These are phyloP conservation scores for Galago senegalensis DNA, from an alignment of 2,797 vertebrate species.

Conservation along the genomic window DNA sequence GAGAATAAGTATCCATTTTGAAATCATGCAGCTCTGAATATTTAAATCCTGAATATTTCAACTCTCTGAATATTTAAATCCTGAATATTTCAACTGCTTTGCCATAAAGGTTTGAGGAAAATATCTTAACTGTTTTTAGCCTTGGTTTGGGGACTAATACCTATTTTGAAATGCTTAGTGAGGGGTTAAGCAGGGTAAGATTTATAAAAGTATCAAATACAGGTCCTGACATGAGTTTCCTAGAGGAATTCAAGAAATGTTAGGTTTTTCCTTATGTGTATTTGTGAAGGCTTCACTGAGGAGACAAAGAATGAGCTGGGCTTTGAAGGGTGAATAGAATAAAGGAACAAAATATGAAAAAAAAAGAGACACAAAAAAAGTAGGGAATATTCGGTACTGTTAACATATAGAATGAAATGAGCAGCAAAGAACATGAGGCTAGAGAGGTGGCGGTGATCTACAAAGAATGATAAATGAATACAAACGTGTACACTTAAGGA, in stretches of 20 bases:
- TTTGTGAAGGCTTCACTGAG: neutral
- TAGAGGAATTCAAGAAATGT: neutral
- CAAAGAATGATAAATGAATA: slow-evolving; percentile 34
- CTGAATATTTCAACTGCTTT: slow-evolving; percentile 31
- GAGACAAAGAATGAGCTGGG: slow-evolving; percentile 26
- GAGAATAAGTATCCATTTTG: neutral
- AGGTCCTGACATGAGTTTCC: neutral
- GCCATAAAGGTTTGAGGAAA: slow-evolving; percentile 29
- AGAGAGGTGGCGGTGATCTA: neutral
- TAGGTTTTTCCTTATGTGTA: neutral
- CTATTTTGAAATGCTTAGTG: neutral
- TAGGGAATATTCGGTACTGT: neutral
- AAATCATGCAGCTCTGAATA: neutral
- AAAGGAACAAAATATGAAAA: neutral
- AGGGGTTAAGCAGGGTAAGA: neutral
- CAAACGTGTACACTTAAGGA: neutral
- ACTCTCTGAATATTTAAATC: slow-evolving; percentile 41
- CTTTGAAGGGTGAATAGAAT: slow-evolving; percentile 52
- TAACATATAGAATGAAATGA: neutral
- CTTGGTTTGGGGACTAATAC: neutral
- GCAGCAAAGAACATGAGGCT: neutral
- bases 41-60: slow-evolving; percentile 54
- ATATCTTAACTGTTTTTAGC: slow-evolving; percentile 13
- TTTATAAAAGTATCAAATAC: neutral
- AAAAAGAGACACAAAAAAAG: neutral